Evolutionary conservation across 2,888 invertebrate species (phyloP).

Genomic region (Brachypalpus laphriformis): DNA sequence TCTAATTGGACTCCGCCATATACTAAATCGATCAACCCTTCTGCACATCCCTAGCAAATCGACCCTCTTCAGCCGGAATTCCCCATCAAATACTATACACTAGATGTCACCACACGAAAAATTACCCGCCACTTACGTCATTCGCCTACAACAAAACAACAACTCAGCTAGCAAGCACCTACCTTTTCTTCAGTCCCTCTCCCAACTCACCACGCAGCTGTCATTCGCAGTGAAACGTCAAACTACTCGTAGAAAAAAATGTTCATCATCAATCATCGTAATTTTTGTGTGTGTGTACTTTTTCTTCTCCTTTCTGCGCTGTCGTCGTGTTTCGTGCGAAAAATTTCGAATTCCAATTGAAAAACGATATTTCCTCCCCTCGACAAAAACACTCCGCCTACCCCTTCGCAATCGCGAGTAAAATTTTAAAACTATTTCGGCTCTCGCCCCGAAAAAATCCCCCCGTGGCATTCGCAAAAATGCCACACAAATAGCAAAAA

Average conservation of each 20-base stretch:
- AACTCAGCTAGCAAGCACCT: no score
- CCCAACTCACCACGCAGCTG: slow-evolving; percentile 53
- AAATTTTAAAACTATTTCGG: background rate
- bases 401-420: background rate
- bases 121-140: slow-evolving; percentile 13
- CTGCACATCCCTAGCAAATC: background rate
- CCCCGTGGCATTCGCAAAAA: slow-evolving; percentile 57
- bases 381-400: slow-evolving; percentile 23
- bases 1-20: no score
- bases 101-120: background rate
- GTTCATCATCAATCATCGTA: slow-evolving; percentile 30
- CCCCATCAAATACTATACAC: background rate
- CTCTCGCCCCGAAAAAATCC: slow-evolving; percentile 3
- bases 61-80: no score
- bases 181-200: background rate
- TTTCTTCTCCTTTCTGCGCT: slow-evolving; percentile 61
- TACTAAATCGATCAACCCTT: no score
- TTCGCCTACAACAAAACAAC: background rate
- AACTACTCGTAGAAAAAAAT: slow-evolving; percentile 16
- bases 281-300: slow-evolving; percentile 51
- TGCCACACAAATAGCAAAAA: slow-evolving; percentile 65
- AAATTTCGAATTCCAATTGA: slow-evolving; percentile 43
- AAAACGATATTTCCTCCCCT: slow-evolving; percentile 51
- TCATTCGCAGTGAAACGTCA: slow-evolving; percentile 53
- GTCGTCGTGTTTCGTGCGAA: slow-evolving; percentile 73